Conservation (phyloP, 1,140 invertebrate genomes). For the Drosophila eugracilis region DNA sequence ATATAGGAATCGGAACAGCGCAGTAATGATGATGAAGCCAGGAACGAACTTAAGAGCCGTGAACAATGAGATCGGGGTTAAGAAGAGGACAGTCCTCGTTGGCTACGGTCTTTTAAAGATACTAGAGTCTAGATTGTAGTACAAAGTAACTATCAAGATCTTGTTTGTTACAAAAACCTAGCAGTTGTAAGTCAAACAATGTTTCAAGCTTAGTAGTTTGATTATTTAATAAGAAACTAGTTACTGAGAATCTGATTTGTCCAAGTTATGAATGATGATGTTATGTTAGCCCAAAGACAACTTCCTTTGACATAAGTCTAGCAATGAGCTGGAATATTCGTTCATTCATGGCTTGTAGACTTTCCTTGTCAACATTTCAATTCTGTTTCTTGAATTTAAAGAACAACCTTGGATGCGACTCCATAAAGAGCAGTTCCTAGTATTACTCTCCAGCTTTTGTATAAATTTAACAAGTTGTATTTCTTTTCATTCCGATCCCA, state of each 20-base stretch:
- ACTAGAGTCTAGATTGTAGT: neutral
- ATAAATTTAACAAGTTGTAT: conserved; percentile 13
- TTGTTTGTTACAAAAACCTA: no score
- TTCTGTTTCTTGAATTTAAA: neutral
- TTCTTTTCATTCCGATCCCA: conserved; percentile 21
- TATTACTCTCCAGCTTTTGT: conserved; percentile 4
- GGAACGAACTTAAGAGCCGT: neutral
- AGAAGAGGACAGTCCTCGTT: neutral
- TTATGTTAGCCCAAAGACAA: neutral
- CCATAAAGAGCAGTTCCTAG: conserved; percentile 2
- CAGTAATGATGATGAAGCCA: conserved; percentile 1
- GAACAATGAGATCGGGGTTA: conserved; percentile 14
- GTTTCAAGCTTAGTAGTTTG: no score
- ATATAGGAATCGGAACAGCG: conserved; percentile 32
- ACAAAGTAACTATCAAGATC: neutral
- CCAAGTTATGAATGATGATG: neutral
- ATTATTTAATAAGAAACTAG: neutral
- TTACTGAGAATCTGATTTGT: neutral
- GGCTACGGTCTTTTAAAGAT: neutral
- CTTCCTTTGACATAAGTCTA: neutral
- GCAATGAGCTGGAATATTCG: neutral
- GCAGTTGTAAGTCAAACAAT: no score
- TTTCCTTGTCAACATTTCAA: neutral
- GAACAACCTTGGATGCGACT: conserved; percentile 5
- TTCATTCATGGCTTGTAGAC: neutral